Conservation (phyloP, 1,140 invertebrate species). For the Drosophila punjabiensis region DNA sequence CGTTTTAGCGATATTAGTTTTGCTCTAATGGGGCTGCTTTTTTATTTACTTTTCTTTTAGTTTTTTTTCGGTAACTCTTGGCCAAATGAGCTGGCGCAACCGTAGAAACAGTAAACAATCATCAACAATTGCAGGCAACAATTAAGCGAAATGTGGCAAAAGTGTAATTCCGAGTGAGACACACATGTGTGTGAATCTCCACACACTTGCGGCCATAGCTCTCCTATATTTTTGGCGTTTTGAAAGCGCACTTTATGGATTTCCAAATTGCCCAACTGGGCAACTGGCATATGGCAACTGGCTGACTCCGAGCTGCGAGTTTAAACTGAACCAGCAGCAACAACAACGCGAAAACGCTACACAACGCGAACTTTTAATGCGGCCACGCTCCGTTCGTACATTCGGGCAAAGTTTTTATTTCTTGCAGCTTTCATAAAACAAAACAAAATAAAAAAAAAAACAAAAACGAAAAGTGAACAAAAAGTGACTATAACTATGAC, state of each 20-base stretch:
- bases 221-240: conserved; percentile 58
- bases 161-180: conserved; percentile 69
- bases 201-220: conserved; percentile 19
- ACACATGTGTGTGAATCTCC: conserved; percentile 27
- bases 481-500: conserved; percentile 47
- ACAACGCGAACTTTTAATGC: conserved; percentile 66
- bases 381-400: conserved; percentile 63
- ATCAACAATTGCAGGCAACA: conserved; percentile 65
- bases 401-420: conserved; percentile 50
- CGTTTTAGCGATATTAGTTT: conserved; percentile 31
- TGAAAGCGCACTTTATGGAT: conserved; percentile 79
- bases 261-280: conserved; percentile 68
- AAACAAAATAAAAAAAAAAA: conserved; percentile 12
- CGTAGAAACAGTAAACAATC: conserved; percentile 32
- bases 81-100: conserved; percentile 60
- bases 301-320: conserved; percentile 32
- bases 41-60: conserved; percentile 6
- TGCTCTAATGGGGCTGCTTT: conserved; percentile 20
- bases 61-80: conserved; percentile 56
- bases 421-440: conserved; percentile 58
- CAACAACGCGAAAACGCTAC: conserved; percentile 46
- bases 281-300: conserved; percentile 18
- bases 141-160: conserved; percentile 81
- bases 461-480: conserved; percentile 40
- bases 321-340: conserved; percentile 39